Base-by-base conservation (phyloP, 2,888 invertebrate species). In the Drosophila neotestacea region DNA sequence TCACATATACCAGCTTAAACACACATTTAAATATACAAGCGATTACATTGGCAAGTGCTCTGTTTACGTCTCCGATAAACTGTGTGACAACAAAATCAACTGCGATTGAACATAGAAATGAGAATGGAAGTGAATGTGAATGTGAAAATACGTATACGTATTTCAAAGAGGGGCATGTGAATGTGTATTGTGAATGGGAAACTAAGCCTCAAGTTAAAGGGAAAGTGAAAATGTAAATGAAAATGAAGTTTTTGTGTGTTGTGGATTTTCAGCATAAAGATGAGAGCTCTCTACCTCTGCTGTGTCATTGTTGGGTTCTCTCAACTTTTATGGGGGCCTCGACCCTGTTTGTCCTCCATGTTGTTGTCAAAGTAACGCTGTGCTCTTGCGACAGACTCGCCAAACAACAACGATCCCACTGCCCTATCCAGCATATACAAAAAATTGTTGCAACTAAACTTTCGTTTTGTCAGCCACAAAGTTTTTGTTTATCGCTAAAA, bases 391-490 rank as follows among this genome's bases (percentile, higher is more conserved):
- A 32, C 47, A 27, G 13, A 13, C 38, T 13, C 28, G 10, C 10
- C 42, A 22, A 22, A 22, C 16, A 16, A 13, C 16, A 16, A 41
- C 16, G 16, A 41, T 41, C 9, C 42, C 22, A 42, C 42, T 22
- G 42, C 16, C 11, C 22, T 4, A n/a, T 51, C 16, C 16, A 27
- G 27, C 39, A 32, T 11, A 22, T 22, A 22, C 22, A 30, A 52
- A 54, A 70, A 70, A 56, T 65, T 75, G 68, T 77, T 79, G 79
- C 77, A 77, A 79, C 68, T 48, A 50, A 80, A 82, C 63, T 82
- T 85, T 83, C 58, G 59, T 79, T 79, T 75, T 81, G 79, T 73
- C 81, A 78, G 70, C 72, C 80, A 55, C 81, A 83, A 85, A 85
- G 81, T 81, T 85, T 81, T 67, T 73, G 75, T 74, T 85, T 83